These are phyloP conservation scores for Semicossyphus pulcher DNA, from an alignment of 2,113 vertebrate genomes.

Conservation along the genomic window DNA sequence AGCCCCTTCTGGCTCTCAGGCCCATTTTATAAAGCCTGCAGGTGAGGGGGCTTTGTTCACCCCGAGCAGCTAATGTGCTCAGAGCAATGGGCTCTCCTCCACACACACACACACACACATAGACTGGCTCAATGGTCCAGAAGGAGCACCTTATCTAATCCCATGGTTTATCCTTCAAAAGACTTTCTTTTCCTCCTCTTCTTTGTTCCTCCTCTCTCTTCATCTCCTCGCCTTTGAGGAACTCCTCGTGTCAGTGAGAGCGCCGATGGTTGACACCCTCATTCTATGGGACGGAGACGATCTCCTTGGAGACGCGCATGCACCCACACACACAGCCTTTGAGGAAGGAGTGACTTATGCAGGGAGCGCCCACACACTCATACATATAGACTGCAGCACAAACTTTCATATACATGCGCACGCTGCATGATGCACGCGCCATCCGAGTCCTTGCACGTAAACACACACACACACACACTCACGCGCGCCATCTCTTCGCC, in stretches of 20 bases:
- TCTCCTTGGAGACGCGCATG: constrained; percentile 66
- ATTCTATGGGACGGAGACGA: constrained; percentile 59
- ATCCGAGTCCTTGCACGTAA: constrained; percentile 16
- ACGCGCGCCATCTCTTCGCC: constrained; percentile 19
- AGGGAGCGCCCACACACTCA: constrained; percentile 6
- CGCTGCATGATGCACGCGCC: neutral
- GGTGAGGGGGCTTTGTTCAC: constrained; percentile 80
- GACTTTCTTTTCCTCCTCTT: constrained; percentile 67
- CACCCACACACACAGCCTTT: constrained; percentile 33
- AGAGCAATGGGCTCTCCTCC: constrained; percentile 67
- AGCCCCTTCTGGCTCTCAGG: constrained; percentile 47
- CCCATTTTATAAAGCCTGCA: constrained; percentile 71
- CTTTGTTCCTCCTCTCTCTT: constrained; percentile 65
- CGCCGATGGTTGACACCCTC: constrained; percentile 60
- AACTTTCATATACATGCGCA: constrained; percentile 8
- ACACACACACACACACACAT: constrained; percentile 39
- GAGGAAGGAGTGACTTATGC: constrained; percentile 40
- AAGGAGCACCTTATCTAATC: constrained; percentile 83
- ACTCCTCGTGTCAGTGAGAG: constrained; percentile 62
- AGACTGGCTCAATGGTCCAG: constrained; percentile 75
- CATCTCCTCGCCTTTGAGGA: constrained; percentile 77
- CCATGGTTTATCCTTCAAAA: constrained; percentile 84
- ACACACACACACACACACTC: constrained; percentile 16
- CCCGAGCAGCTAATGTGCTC: constrained; percentile 77
- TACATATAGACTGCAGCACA: neutral